These are phyloP conservation scores for Sebastes hubbsi DNA, from an alignment of 2,797 vertebrate species.

Conservation along the genomic window DNA sequence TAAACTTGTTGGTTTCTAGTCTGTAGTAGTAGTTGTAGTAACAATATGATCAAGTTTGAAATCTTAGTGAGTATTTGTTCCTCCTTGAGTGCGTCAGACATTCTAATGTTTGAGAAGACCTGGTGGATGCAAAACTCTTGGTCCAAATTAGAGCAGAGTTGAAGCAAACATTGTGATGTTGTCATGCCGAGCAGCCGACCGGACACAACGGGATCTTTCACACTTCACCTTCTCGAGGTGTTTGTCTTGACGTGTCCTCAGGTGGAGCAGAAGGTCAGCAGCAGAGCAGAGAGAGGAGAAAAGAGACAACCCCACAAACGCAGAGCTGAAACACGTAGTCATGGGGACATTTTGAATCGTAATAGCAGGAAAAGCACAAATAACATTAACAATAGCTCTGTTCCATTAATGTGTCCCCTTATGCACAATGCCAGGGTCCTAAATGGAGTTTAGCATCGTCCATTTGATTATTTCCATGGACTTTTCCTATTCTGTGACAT, in stretches of 20 bases:
- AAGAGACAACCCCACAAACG: background rate
- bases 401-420: background rate
- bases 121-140: no score
- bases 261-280: slow-evolving; percentile 29
- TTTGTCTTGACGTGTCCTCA: background rate
- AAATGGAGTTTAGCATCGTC: background rate
- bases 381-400: background rate
- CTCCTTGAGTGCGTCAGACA: background rate
- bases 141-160: background rate
- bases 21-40: no score
- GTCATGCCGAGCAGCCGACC: background rate
- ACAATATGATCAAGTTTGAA: background rate
- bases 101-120: background rate
- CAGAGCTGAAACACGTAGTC: background rate
- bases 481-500: background rate
- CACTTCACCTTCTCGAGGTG: background rate
- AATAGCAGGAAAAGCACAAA: background rate
- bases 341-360: background rate
- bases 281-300: background rate
- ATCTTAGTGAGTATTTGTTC: background rate
- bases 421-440: background rate
- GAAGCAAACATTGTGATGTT: background rate
- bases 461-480: background rate
- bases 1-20: no score
- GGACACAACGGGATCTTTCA: background rate